These are phyloP conservation scores for Eurystomus glaucurus DNA, from an alignment of 2,797 vertebrate genomes.

Conservation along the genomic window DNA sequence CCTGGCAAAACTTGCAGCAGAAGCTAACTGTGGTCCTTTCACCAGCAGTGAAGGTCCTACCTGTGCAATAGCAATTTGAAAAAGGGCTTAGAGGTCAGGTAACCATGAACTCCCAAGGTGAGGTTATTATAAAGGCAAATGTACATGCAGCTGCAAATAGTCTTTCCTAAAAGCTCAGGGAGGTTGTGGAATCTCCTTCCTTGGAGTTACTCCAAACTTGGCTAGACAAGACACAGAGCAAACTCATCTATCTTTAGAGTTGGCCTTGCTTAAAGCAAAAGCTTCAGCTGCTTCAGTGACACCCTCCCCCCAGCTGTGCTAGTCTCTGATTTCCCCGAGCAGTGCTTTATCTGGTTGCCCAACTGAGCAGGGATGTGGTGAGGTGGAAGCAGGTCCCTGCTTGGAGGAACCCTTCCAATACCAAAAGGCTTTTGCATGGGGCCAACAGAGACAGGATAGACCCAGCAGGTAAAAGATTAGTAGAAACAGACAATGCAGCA, in stretches of 20 bases:
- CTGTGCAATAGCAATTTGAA: background rate
- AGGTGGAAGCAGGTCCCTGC: background rate
- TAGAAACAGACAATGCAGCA: background rate
- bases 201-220: background rate
- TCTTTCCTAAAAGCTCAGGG: background rate
- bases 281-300: background rate
- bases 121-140: background rate
- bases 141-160: background rate
- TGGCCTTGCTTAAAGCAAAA: background rate
- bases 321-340: background rate
- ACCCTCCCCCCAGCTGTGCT: accelerated
- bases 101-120: background rate
- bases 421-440: background rate
- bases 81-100: background rate
- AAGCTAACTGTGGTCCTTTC: background rate
- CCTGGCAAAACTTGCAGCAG: background rate
- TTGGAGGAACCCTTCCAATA: background rate
- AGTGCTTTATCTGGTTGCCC: background rate
- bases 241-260: background rate
- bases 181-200: background rate
- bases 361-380: background rate
- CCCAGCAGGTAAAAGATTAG: background rate
- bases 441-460: background rate
- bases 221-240: background rate
- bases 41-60: background rate